Conservation (phyloP, 2,113 vertebrate genomes). For the Podarcis cretensis region DNA sequence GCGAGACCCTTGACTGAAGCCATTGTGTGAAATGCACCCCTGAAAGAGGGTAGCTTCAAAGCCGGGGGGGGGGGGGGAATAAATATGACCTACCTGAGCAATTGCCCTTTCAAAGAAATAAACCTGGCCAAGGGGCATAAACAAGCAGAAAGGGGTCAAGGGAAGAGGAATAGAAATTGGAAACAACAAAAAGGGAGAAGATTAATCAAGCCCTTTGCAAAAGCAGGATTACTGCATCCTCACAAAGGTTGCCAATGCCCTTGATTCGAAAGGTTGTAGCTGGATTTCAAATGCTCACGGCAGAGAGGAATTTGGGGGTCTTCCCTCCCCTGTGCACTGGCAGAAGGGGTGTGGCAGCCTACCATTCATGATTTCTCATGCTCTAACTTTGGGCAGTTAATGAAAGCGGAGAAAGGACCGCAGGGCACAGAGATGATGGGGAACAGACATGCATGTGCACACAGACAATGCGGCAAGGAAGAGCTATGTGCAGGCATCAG, state of each 20-base stretch:
- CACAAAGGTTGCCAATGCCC: not conserved
- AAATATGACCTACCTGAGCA: not conserved
- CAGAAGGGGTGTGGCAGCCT: not conserved
- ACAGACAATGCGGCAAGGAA: not conserved
- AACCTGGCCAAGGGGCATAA: not conserved
- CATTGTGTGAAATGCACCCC: rapidly evolving
- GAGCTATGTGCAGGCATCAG: not conserved
- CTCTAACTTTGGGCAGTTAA: not conserved
- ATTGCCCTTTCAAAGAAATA: not conserved
- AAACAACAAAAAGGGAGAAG: not conserved
- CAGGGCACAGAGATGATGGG: no score
- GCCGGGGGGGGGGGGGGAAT: not conserved
- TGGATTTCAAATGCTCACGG: not conserved
- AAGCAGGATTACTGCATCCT: no score
- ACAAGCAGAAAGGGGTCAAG: not conserved
- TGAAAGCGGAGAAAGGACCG: not conserved
- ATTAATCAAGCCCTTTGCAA: not conserved
- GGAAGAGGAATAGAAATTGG: not conserved
- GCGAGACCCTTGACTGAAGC: not conserved
- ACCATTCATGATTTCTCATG: not conserved
- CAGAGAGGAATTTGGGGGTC: not conserved
- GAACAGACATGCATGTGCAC: not conserved
- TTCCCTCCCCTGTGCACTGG: not conserved
- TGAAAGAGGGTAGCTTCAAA: not conserved
- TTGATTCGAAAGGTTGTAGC: not conserved